Evolutionary conservation across 2,113 vertebrate species (phyloP).

Genomic region (Calyptomena viridis): DNA sequence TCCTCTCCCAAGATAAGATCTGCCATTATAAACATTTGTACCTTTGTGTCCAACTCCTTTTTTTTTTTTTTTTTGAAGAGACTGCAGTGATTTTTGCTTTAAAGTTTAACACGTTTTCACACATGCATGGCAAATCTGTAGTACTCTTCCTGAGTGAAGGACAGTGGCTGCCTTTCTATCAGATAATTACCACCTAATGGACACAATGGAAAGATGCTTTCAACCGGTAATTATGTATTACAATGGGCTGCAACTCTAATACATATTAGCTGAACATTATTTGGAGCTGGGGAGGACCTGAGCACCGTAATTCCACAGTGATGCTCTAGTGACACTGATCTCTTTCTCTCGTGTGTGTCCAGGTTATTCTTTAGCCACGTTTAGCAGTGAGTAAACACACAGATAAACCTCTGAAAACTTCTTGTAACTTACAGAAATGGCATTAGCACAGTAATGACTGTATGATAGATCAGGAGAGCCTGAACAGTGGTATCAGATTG

Average conservation of each 20-base stretch:
- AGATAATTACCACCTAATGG: neutral
- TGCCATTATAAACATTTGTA: neutral
- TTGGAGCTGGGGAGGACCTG: neutral
- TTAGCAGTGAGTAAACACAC: neutral
- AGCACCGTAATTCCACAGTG: neutral
- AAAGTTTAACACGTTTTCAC: neutral
- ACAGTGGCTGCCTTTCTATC: neutral
- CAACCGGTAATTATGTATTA: neutral
- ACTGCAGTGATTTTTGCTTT: neutral
- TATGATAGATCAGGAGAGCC: neutral
- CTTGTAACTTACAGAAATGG: neutral
- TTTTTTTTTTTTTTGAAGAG: neutral
- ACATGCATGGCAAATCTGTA: neutral
- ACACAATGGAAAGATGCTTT: neutral
- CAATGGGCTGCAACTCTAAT: neutral
- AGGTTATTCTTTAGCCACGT: neutral
- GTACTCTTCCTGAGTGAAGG: neutral
- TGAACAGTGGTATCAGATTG: neutral
- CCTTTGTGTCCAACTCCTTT: neutral
- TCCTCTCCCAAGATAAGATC: neutral
- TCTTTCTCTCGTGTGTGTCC: neutral
- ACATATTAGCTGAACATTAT: neutral
- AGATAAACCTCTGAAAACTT: neutral
- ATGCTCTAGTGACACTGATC: neutral
- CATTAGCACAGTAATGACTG: neutral